A percentile compares a stretch with the other conserved stretches of the same genome.
Conservation (phyloP, 1,140 invertebrate genomes). For the Pseudomyrmex gracilis region DNA sequence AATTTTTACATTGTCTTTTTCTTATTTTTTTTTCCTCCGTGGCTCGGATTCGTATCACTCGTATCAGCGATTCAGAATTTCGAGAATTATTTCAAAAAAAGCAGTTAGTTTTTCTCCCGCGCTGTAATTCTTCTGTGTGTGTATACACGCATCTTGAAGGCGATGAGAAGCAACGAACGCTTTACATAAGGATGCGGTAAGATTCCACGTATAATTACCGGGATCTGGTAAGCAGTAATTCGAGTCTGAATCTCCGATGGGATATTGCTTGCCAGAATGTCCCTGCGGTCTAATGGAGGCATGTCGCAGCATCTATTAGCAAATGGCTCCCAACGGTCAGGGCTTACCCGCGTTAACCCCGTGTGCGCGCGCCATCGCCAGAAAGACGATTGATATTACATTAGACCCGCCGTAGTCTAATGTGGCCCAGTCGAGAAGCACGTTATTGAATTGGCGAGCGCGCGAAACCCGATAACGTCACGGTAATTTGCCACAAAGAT, state of each 20-base stretch:
- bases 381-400: constrained; percentile 77
- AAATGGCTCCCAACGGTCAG: constrained; percentile 81
- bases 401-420: constrained; percentile 69
- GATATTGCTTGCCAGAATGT: constrained; percentile 79
- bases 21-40: background rate
- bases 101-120: background rate
- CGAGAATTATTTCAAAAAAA: background rate
- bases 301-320: constrained; percentile 82
- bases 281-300: constrained; percentile 80
- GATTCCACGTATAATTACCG: constrained; percentile 67
- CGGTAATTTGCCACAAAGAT: constrained; percentile 38
- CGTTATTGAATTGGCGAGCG: constrained; percentile 65
- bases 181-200: constrained; percentile 27
- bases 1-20: background rate
- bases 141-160: too few species aligned
- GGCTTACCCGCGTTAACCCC: constrained; percentile 76
- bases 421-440: constrained; percentile 66
- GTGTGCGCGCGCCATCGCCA: constrained; percentile 62
- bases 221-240: constrained; percentile 75
- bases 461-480: constrained; percentile 55
- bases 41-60: background rate
- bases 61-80: background rate
- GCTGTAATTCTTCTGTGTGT: background rate
- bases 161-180: background rate
- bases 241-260: constrained; percentile 78